Base-by-base conservation (phyloP, 2,888 invertebrate species). In the Tryphoninae sp. region DNA sequence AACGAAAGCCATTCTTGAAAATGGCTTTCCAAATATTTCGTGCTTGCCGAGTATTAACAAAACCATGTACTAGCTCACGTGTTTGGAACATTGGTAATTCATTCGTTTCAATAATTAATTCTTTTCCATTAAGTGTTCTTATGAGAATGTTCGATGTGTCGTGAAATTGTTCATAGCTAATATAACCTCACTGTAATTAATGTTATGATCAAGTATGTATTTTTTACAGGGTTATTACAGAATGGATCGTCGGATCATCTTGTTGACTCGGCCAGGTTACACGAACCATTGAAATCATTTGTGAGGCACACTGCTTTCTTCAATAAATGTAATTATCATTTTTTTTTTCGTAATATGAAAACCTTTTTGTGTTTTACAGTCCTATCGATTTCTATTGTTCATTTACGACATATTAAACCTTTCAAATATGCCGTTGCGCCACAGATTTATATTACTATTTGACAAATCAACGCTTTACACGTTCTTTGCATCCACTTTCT, bases 1-100 rank as follows among this genome's bases (percentile, higher is more conserved):
- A 16, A 53, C 67, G 13, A 72, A 75, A 65, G 72, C 71, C 59
- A 33, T 69, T 40, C 55, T 75, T 22, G 77, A 84, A 75, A 83
- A 90, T 90, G 90, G 87, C 90, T 23, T 84, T 71, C 71, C 83
- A 84, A 49, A 72, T 89, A 42, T 71, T 88, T 67, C 82, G 84
- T 51, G 79, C 84, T 78, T 87, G 76, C 72, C 82, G 78, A 78
- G 16, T 79, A 51, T 68, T 87, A 16, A 69, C 82, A 11, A 86
- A 86, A 78, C 81, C 83, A 2, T 49, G 84, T 13, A 82, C 68
- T 68, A 83, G 53, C 42, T 33, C 82, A 33, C 80, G 80, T 40
- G 45, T 78, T 19, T 76, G 73, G 75, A 75, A 58, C 76, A 68
- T 67, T 26, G 73, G 76, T 78, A 19, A 72, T 68, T n/a, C 23